Percentiles rank a stretch among this genome's conserved stretches.
phyloP scores from a whole-genome alignment of 1,140 invertebrate genomes.

The Cyclargus thomasi region DNA sequence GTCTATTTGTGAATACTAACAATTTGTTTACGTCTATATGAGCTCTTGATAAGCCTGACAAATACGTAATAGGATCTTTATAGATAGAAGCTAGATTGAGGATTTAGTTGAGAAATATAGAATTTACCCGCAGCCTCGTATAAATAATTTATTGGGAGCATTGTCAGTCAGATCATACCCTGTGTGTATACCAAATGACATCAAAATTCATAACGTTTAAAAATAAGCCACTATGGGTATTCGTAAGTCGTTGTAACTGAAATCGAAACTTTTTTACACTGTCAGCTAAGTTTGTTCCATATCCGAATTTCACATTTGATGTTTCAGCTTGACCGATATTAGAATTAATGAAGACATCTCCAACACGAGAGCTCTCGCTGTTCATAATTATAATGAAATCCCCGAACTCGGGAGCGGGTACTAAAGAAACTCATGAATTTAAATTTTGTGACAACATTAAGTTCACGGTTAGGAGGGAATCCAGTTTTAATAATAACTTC shows the following conservation, averaged over 20 bases:
- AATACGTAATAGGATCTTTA: not conserved
- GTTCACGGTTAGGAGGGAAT: conserved; percentile 1
- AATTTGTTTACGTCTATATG: not conserved
- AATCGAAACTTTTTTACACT: no score
- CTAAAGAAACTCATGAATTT: conserved; percentile 14
- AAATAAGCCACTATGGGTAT: no score
- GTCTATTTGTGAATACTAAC: not conserved
- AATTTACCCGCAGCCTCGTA: no score
- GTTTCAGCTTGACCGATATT: not conserved
- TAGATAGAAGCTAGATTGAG: not conserved
- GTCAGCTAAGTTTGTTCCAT: not conserved
- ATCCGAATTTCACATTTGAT: not conserved
- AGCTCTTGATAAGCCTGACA: not conserved
- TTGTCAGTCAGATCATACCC: no score
- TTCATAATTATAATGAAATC: conserved; percentile 9
- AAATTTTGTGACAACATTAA: conserved; percentile 8
- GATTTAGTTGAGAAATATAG: not conserved
- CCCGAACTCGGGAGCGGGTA: conserved; percentile 2
- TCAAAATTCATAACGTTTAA: no score
- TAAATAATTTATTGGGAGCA: no score
- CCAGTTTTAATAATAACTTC: conserved; percentile 4
- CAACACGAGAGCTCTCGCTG: not conserved
- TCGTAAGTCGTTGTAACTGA: no score
- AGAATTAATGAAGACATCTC: conserved; percentile 6
- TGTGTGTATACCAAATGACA: no score